Evolutionary conservation across 2,888 invertebrate species (phyloP), one percentile per base, ranked within the genome.

Genomic region (Protodeltote pygarga): DNA sequence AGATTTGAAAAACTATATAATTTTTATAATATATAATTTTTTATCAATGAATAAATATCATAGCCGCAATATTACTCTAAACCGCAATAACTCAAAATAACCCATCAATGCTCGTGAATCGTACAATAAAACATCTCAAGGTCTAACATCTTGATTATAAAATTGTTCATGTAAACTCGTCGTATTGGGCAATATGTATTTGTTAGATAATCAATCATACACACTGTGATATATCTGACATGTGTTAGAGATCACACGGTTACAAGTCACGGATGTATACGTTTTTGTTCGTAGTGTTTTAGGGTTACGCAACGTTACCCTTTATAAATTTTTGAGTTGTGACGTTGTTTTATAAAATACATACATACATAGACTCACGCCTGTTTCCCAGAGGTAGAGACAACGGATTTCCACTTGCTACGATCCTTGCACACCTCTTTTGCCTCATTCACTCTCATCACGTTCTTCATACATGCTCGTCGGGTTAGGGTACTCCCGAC

Each of bases 131-230:
- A 24, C 34, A 47, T n/a, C 34, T 61, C 62, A 58, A 58, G 58
- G 58, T 62, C 15, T 6, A 14, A 54, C 38, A 47, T 54, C 62
- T 61, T 62, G 58, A 47, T 58, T 62, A 46, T 47, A 37, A 44
- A 52, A 39, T 49, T 38, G 35, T 35, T 32, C 24, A 14, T 32
- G 42, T 62, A 53, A 38, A 38, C 8, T 35, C 5, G 2, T 42
- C 15, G 21, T 25, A 52, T 67, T 65, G 34, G 34, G 49, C 23
- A 53, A 67, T 42, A 10, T 44, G 24, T 39, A 17, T 44, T 16
- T 42, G 29, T 57, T 59, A 55, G 51, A 69, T 57, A 67, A 75
- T 72, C 75, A 73, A 75, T 75, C 75, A 73, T 48, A 57, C 28
- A 11, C 15, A 59, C 65, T 63, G 67, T 69, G 75, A 68, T 71